Conservation (phyloP, 2,888 invertebrate species). For the Drosophila borborema region DNA sequence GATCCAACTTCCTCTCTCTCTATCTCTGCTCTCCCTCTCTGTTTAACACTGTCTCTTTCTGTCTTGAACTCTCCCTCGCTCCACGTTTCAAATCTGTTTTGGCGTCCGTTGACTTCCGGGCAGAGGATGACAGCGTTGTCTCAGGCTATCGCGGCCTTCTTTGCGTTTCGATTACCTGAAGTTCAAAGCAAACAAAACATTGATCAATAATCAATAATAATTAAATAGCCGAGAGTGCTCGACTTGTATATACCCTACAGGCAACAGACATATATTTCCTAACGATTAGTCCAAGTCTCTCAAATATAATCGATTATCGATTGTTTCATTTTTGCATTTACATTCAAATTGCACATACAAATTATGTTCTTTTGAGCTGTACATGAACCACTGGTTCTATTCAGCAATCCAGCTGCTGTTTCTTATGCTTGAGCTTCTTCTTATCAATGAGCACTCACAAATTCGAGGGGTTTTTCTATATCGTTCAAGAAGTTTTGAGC, state of each 20-base stretch:
- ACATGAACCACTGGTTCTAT: background rate
- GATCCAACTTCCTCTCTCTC: slow-evolving; percentile 3
- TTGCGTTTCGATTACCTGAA: slow-evolving; percentile 62
- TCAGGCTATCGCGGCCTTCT: slow-evolving; percentile 67
- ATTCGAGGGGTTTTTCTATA: background rate
- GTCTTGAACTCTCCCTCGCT: slow-evolving; percentile 13
- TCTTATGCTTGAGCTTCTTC: background rate
- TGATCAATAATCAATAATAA: slow-evolving; percentile 11
- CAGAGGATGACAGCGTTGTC: slow-evolving; percentile 48
- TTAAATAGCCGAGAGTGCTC: background rate
- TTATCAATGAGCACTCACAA: background rate
- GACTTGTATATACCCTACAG: background rate
- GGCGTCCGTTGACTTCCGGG: slow-evolving; percentile 48
- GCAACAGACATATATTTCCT: background rate
- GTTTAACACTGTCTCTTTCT: slow-evolving; percentile 14
- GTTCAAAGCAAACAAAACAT: slow-evolving; percentile 3
- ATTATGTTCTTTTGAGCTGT: background rate
- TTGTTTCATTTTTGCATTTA: background rate
- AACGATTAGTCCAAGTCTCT: background rate
- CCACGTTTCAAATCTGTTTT: slow-evolving; percentile 40
- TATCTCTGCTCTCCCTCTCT: slow-evolving; percentile 3
- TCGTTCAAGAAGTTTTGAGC: background rate
- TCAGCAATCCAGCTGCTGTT: background rate
- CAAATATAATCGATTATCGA: background rate
- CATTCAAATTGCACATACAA: too few species aligned